phyloP scores from a whole-genome alignment of 2,797 vertebrate genomes.

The Cossypha caffra region DNA sequence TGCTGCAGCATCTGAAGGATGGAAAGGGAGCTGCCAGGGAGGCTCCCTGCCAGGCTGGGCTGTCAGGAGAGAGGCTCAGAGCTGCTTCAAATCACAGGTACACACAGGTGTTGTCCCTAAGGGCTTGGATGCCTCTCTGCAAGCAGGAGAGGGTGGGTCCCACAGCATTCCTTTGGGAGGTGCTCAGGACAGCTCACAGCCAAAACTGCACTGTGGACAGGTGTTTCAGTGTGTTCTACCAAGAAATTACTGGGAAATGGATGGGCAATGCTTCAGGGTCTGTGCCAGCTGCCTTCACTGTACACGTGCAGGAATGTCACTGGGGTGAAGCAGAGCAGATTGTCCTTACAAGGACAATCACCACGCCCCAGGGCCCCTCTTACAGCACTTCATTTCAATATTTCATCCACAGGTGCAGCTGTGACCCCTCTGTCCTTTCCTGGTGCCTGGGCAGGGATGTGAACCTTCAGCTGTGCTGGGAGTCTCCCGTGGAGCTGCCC shows the following conservation, averaged over 20 bases:
- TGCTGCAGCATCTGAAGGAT: background rate
- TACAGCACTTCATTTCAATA: background rate
- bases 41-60: background rate
- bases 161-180: background rate
- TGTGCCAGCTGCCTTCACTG: background rate
- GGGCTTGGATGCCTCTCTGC: background rate
- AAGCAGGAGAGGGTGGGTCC: background rate
- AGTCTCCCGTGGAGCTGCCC: background rate
- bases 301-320: background rate
- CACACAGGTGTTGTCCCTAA: background rate
- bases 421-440: background rate
- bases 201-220: background rate
- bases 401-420: background rate
- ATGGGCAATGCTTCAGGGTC: background rate
- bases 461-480: background rate
- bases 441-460: background rate
- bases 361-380: background rate
- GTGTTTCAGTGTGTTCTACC: background rate
- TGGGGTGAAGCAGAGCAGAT: fast-evolving
- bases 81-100: background rate
- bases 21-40: background rate
- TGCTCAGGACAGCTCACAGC: background rate
- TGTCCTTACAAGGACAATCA: background rate
- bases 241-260: background rate
- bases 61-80: background rate